Percentiles rank a stretch among this genome's conserved stretches.
Evolutionary conservation across 2,797 vertebrate species (phyloP).

Genomic region (Picus viridis): DNA sequence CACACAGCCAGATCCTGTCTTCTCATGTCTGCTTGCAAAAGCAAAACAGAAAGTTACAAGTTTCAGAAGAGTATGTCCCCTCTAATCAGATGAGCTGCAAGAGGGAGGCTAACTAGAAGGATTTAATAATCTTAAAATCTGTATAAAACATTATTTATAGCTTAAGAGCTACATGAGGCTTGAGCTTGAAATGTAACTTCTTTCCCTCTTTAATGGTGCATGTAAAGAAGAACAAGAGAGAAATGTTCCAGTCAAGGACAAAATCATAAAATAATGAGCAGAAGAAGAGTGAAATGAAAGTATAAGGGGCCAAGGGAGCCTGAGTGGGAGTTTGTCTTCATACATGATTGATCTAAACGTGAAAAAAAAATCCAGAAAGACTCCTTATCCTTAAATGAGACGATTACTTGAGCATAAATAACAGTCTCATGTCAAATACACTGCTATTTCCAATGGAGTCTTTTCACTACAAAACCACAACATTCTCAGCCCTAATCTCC

Average conservation of each 20-base stretch:
- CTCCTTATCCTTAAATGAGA: constrained; percentile 45
- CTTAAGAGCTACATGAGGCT: constrained; percentile 18
- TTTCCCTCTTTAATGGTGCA: constrained; percentile 25
- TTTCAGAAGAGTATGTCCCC: not conserved
- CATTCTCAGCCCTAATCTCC: constrained; percentile 47
- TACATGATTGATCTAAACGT: constrained; percentile 62
- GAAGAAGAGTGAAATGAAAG: constrained; percentile 60
- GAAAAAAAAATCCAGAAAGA: constrained; percentile 18
- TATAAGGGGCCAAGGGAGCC: constrained; percentile 43
- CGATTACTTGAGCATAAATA: constrained; percentile 54
- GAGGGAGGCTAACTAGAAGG: constrained; percentile 30
- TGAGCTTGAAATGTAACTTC: constrained; percentile 32
- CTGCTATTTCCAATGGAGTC: constrained; percentile 28
- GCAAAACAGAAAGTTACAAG: constrained; percentile 14
- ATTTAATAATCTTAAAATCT: constrained; percentile 35
- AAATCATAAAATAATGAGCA: constrained; percentile 64
- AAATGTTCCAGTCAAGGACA: constrained; percentile 74
- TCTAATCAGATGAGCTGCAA: constrained; percentile 29
- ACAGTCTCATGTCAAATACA: constrained; percentile 44
- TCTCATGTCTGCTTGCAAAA: constrained; percentile 12
- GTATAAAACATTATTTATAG: constrained; percentile 59
- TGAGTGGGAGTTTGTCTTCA: constrained; percentile 68
- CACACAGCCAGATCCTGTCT: not conserved
- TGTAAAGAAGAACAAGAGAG: constrained; percentile 50
- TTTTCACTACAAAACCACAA: constrained; percentile 38